Evolutionary conservation across 2,888 invertebrate species (phyloP).

Genomic region (Antheraea assamensis): DNA sequence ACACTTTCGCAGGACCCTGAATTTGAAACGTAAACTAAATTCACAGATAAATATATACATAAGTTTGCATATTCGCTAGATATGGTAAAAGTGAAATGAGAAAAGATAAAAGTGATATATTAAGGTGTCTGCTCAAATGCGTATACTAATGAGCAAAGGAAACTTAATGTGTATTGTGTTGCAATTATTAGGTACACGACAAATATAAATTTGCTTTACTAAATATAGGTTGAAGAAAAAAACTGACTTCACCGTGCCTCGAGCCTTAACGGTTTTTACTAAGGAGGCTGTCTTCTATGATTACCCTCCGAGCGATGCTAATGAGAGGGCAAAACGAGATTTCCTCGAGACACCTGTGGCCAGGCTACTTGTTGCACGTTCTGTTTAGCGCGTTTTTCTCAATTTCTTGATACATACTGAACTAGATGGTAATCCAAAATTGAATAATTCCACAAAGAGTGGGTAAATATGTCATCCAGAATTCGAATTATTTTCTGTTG

Average conservation of each 20-base stretch:
- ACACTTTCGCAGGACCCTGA: too few relatives aligned
- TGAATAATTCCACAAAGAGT: not conserved
- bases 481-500: not conserved
- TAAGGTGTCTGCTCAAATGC: too few relatives aligned
- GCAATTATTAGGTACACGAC: not conserved
- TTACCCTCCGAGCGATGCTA: slow-evolving; percentile 49
- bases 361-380: slow-evolving; percentile 33
- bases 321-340: slow-evolving; percentile 35
- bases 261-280: not conserved
- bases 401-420: not conserved
- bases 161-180: too few relatives aligned
- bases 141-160: too few relatives aligned
- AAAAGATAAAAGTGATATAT: too few relatives aligned
- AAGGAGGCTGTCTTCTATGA: slow-evolving; percentile 53
- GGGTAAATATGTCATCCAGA: not conserved
- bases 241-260: not conserved
- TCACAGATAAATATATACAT: too few relatives aligned
- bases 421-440: not conserved
- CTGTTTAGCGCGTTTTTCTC: slow-evolving; percentile 13
- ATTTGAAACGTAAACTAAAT: too few relatives aligned
- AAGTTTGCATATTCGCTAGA: too few relatives aligned
- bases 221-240: not conserved
- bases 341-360: slow-evolving; percentile 30
- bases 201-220: not conserved
- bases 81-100: too few relatives aligned